These are phyloP conservation scores for Dynastes tityus DNA, from an alignment of 2,888 invertebrate species.

Conservation along the genomic window DNA sequence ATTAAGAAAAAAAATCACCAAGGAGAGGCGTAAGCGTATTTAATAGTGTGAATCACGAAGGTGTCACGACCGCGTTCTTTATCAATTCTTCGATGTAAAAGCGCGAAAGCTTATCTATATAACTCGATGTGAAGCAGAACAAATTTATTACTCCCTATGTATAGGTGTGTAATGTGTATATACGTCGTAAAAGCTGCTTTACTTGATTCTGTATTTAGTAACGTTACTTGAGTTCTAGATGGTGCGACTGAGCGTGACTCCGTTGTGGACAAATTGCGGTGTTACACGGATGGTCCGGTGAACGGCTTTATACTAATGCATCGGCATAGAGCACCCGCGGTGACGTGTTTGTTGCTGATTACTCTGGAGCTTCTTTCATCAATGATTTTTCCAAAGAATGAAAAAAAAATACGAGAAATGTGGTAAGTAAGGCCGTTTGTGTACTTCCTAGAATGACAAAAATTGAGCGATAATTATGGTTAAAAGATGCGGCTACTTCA, in stretches of 20 bases:
- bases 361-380: slow-evolving; percentile 23
- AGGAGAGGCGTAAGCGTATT: background rate
- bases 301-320: slow-evolving; percentile 37
- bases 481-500: background rate
- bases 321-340: slow-evolving; percentile 54
- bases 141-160: slow-evolving; percentile 26
- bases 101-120: slow-evolving; percentile 16
- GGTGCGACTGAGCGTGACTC: slow-evolving; percentile 27
- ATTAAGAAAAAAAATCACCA: slow-evolving; percentile 14
- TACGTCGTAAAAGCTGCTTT: slow-evolving; percentile 45
- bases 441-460: slow-evolving; percentile 8
- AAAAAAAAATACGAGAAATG: background rate
- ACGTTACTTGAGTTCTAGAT: slow-evolving; percentile 52
- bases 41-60: slow-evolving; percentile 33
- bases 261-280: slow-evolving; percentile 35
- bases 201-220: slow-evolving; percentile 55
- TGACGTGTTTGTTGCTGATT: slow-evolving; percentile 54
- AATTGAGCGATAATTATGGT: background rate
- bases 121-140: slow-evolving; percentile 24
- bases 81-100: background rate
- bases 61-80: slow-evolving; percentile 36
- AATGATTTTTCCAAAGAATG: background rate
- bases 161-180: slow-evolving; percentile 16
- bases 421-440: background rate
- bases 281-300: slow-evolving; percentile 1